These are phyloP conservation scores for Atlantisia rogersi DNA, from an alignment of 2,113 vertebrate species.

Conservation along the genomic window DNA sequence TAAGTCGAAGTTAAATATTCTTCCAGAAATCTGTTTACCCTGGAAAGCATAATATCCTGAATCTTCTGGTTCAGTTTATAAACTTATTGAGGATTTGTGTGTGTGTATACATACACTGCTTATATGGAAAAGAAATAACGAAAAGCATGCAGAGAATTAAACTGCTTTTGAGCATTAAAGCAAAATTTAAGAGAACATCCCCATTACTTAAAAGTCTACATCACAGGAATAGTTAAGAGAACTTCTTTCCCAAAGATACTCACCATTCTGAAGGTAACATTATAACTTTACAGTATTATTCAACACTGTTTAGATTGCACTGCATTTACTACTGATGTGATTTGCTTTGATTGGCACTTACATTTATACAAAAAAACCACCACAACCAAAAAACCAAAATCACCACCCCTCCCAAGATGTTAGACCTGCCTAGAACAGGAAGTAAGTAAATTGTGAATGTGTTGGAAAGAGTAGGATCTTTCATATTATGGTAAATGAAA, in stretches of 20 bases:
- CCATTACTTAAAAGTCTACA: not conserved
- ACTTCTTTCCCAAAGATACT: not conserved
- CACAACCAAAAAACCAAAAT: too few relatives aligned
- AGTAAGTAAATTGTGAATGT: not conserved
- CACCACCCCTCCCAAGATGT: not conserved
- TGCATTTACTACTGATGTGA: not conserved
- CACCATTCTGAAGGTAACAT: not conserved
- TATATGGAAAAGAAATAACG: not conserved
- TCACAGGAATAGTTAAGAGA: not conserved
- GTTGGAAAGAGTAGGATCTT: not conserved
- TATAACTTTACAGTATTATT: not conserved
- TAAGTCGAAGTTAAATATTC: not conserved
- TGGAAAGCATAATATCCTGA: not conserved
- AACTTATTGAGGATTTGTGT: not conserved
- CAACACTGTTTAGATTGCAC: not conserved
- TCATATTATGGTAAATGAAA: not conserved
- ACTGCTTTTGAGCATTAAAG: not conserved
- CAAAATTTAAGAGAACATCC: not conserved
- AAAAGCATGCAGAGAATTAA: not conserved
- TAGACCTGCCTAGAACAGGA: not conserved
- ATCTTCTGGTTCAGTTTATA: conserved; percentile 6
- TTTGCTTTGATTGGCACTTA: not conserved
- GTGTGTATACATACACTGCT: not conserved
- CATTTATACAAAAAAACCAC: not conserved
- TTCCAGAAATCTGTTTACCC: not conserved